phyloP scores from a whole-genome alignment of 1,140 invertebrate genomes.

The Lepidurus apus region DNA sequence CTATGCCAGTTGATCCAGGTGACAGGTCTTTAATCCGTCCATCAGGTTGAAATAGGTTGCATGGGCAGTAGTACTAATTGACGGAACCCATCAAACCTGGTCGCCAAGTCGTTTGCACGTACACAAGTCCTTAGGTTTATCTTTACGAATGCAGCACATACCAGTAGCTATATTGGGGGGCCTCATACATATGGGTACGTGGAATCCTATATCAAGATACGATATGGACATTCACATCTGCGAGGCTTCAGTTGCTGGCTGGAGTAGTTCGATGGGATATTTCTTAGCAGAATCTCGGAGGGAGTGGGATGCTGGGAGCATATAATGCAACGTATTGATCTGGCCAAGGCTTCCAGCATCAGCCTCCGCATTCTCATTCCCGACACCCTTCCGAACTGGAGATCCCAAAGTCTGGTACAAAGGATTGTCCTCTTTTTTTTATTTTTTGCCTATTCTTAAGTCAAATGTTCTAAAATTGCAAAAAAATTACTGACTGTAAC shows the following conservation, averaged over 20 bases:
- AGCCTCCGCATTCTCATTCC: conserved; percentile 10
- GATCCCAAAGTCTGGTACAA: background rate
- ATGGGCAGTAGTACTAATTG: background rate
- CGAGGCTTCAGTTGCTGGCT: background rate
- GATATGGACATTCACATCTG: background rate
- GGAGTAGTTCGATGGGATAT: background rate
- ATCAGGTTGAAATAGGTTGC: background rate
- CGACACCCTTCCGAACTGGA: background rate
- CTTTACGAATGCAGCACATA: background rate
- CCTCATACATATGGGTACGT: background rate
- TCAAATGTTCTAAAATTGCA: no score
- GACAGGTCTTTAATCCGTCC: no score
- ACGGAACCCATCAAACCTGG: background rate
- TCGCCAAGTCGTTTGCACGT: background rate
- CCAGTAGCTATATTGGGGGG: background rate
- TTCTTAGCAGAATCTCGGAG: background rate
- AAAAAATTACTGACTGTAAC: no score
- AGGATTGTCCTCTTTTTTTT: background rate
- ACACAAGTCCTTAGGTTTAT: background rate
- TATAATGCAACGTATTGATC: conserved; percentile 19
- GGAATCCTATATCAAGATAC: background rate
- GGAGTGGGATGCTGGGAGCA: background rate
- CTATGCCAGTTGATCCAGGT: no score
- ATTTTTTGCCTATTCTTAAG: background rate
- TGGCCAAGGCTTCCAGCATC: background rate